Conservation (phyloP, 2,888 invertebrate species). For the Emmelina monodactyla region DNA sequence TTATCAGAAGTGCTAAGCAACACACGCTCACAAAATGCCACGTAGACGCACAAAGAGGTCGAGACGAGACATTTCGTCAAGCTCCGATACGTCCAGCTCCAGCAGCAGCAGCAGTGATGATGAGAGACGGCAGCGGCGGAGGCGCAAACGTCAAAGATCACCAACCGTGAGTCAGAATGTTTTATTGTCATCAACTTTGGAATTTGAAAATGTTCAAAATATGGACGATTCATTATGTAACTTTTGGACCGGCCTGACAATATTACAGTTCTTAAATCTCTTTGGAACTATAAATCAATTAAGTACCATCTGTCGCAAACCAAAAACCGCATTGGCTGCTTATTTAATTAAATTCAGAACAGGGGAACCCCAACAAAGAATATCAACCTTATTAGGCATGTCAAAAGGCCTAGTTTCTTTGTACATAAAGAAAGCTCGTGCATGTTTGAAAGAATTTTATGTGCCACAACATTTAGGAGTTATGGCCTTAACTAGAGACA, state of each 20-base stretch:
- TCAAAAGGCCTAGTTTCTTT: slow-evolving; percentile 1
- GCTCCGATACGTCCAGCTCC: too few relatives aligned
- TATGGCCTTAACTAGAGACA: slow-evolving; percentile 3
- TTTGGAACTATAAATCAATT: slow-evolving; percentile 4
- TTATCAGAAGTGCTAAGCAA: too few relatives aligned
- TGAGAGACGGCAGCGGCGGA: too few relatives aligned
- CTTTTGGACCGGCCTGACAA: slow-evolving; percentile 5
- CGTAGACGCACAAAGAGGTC: too few relatives aligned
- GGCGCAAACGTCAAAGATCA: too few relatives aligned
- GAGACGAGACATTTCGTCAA: too few relatives aligned
- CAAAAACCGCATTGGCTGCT: slow-evolving; percentile 3
- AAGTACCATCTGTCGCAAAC: slow-evolving; percentile 3
- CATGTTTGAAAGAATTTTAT: slow-evolving; percentile 3
- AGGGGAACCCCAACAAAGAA: slow-evolving; percentile 3
- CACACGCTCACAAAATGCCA: too few relatives aligned
- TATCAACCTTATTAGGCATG: slow-evolving; percentile 2
- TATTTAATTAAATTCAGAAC: slow-evolving; percentile 7
- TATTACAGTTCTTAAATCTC: slow-evolving; percentile 1
- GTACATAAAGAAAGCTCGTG: not conserved
- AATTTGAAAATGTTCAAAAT: slow-evolving; percentile 7
- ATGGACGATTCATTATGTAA: slow-evolving; percentile 5
- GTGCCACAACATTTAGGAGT: slow-evolving; percentile 6
- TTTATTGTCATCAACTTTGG: too few relatives aligned
- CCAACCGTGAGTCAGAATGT: too few relatives aligned
- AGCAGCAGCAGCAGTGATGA: too few relatives aligned